Conservation (phyloP, 2,113 vertebrate species). For the Pyxicephalus adspersus region DNA sequence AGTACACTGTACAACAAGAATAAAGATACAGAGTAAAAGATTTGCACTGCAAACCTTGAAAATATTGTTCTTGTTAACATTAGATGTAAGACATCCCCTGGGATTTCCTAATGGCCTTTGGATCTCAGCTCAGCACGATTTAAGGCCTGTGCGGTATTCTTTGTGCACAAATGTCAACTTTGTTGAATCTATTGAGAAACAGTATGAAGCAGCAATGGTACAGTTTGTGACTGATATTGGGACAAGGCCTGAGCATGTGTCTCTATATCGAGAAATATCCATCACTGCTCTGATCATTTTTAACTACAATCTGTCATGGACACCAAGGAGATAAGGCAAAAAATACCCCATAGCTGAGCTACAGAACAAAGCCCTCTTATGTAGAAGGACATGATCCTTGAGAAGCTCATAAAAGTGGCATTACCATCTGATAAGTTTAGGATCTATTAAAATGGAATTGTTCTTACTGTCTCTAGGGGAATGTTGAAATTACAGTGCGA, state of each 20-base stretch:
- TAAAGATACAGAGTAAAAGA: conserved; percentile 7
- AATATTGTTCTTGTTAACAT: conserved; percentile 45
- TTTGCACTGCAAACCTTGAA: conserved; percentile 23
- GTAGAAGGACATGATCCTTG: conserved; percentile 24
- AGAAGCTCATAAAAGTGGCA: conserved; percentile 33
- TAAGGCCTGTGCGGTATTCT: conserved; percentile 1
- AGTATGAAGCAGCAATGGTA: conserved; percentile 27
- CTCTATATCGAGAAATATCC: conserved; percentile 41
- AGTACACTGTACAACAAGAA: conserved; percentile 21
- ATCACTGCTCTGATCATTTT: conserved; percentile 39
- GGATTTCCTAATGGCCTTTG: conserved; percentile 55
- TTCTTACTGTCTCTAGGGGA: neutral
- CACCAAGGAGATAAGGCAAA: conserved; percentile 27
- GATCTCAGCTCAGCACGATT: conserved; percentile 46
- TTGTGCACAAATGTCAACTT: neutral
- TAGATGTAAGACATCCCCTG: conserved; percentile 53
- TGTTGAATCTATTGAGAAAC: conserved; percentile 4
- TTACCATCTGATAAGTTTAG: conserved; percentile 43
- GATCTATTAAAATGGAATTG: conserved; percentile 49
- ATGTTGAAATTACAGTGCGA: neutral
- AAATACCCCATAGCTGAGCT: neutral
- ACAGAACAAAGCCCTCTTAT: neutral
- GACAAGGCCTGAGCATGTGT: conserved; percentile 29
- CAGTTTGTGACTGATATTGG: neutral
- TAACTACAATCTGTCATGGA: conserved; percentile 25